These are phyloP conservation scores for Erannis defoliaria DNA, from an alignment of 2,888 invertebrate genomes.

Conservation along the genomic window DNA sequence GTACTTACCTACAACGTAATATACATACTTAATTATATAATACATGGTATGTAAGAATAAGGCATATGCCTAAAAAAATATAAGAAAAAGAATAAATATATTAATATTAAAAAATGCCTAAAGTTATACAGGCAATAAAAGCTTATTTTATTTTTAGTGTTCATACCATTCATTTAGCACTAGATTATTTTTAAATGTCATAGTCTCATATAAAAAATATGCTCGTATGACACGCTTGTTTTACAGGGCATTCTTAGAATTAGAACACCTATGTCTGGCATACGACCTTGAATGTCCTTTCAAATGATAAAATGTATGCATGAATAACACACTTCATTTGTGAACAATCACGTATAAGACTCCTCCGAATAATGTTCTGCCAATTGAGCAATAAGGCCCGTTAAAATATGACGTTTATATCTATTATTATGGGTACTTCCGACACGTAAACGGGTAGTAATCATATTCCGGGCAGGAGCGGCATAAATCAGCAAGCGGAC, in stretches of 20 bases:
- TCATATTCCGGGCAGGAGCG: slow-evolving; percentile 80
- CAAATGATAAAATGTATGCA: slow-evolving; percentile 41
- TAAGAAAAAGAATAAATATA: too few species aligned
- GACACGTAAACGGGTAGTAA: slow-evolving; percentile 77
- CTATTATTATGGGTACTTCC: slow-evolving; percentile 83
- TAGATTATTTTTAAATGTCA: neutral
- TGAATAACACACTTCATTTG: slow-evolving; percentile 53
- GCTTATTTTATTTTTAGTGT: too few species aligned
- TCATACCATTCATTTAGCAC: too few species aligned
- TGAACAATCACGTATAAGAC: slow-evolving; percentile 53
- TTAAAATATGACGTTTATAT: slow-evolving; percentile 81
- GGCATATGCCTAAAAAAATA: too few species aligned
- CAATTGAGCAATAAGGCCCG: slow-evolving; percentile 56
- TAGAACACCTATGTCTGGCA: slow-evolving; percentile 2
- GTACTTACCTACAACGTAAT: too few species aligned
- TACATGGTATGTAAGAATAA: too few species aligned
- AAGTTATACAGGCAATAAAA: too few species aligned
- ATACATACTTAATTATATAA: too few species aligned
- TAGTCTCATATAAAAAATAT: neutral
- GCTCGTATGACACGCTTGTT: slow-evolving; percentile 18
- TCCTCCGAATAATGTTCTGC: slow-evolving; percentile 51
- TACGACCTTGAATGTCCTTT: slow-evolving; percentile 32
- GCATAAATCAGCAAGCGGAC: slow-evolving; percentile 82
- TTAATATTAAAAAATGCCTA: too few species aligned
- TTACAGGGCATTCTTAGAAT: slow-evolving; percentile 7